Percentiles rank a stretch among this genome's conserved stretches.
These are phyloP conservation scores for Polietes domitor DNA, from an alignment of 2,888 invertebrate species.

Conservation along the genomic window DNA sequence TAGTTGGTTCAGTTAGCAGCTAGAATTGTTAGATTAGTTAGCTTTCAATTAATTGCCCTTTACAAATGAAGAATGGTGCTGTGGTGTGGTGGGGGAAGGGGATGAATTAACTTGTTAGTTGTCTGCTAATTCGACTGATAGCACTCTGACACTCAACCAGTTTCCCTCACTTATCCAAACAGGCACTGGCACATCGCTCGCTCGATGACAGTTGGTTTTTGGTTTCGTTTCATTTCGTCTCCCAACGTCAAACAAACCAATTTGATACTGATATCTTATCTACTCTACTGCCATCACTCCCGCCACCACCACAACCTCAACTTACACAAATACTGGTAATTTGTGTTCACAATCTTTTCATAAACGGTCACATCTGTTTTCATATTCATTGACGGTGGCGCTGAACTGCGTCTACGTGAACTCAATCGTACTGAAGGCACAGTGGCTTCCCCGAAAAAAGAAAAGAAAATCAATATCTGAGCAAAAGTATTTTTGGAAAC, in stretches of 20 bases:
- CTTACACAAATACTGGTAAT: not conserved
- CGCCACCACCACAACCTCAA: not conserved
- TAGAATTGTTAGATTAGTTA: not conserved
- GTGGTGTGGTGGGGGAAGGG: too few species aligned
- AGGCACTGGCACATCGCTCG: not conserved
- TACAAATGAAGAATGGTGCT: too few species aligned
- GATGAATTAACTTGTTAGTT: not conserved
- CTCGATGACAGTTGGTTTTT: not conserved
- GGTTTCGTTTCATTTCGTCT: constrained; percentile 4
- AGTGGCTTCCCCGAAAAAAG: too few species aligned
- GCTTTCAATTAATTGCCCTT: constrained; percentile 15
- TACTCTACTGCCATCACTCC: not conserved
- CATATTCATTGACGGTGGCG: not conserved
- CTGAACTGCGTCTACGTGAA: not conserved
- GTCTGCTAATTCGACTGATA: too few species aligned
- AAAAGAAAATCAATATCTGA: too few species aligned
- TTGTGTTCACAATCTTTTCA: not conserved
- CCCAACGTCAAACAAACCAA: not conserved
- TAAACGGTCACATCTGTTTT: constrained; percentile 5
- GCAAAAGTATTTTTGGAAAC: too few species aligned
- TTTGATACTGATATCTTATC: not conserved
- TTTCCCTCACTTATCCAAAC: not conserved
- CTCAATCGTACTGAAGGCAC: not conserved
- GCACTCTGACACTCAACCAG: too few species aligned
- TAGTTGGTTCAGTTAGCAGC: constrained; percentile 42